Conservation (phyloP, 2,797 vertebrate species). For the Coregonus sp. region DNA sequence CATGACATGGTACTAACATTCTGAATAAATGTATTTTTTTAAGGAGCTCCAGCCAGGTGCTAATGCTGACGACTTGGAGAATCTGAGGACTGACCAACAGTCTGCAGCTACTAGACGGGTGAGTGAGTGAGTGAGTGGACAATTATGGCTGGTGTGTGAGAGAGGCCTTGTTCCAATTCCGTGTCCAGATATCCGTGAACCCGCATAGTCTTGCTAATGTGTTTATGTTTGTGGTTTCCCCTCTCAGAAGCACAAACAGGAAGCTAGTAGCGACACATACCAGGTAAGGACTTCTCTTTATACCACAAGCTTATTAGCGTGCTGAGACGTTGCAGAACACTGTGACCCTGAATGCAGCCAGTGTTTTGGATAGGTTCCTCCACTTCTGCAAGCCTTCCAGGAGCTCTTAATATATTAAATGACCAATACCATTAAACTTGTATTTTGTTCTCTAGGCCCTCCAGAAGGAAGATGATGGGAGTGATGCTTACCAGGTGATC, state of each 20-base stretch:
- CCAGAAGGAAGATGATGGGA: conserved; percentile 9
- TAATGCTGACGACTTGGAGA: not conserved
- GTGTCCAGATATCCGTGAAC: not conserved
- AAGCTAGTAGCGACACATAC: conserved; percentile 23
- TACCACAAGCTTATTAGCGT: not conserved
- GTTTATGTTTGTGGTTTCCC: conserved; percentile 18
- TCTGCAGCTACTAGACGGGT: conserved; percentile 5
- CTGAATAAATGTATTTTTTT: not conserved
- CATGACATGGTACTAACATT: not conserved
- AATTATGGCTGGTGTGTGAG: no score
- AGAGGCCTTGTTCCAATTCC: not conserved
- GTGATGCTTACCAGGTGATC: conserved; percentile 57
- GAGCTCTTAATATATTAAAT: not conserved
- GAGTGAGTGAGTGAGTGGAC: not conserved
- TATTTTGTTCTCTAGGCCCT: conserved; percentile 51
- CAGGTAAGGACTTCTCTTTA: conserved; percentile 37
- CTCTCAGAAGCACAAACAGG: conserved; percentile 32
- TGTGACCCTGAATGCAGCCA: not conserved
- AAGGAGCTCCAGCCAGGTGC: not conserved
- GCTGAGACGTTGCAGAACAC: not conserved
- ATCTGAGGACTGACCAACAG: not conserved
- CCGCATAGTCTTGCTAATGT: not conserved
- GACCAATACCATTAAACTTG: no score
- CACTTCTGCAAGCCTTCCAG: not conserved
- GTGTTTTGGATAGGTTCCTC: not conserved